Conservation (phyloP, 2,888 invertebrate species). For the Andrena marginata region DNA sequence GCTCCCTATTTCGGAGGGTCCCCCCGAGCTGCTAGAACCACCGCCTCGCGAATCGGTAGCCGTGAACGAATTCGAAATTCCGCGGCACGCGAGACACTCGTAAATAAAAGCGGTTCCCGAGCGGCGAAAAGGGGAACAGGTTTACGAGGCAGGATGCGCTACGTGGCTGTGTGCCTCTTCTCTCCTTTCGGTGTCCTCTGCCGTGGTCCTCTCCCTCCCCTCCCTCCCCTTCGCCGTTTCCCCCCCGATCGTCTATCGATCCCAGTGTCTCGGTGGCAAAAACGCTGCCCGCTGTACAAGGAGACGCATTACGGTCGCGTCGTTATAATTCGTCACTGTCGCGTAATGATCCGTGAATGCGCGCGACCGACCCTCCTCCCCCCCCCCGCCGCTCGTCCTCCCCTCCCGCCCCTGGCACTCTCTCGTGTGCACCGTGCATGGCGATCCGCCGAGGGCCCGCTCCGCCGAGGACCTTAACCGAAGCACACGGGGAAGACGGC, state of each 20-base stretch:
- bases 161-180: constrained; percentile 58
- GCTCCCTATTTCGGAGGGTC: constrained; percentile 18
- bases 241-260: constrained; percentile 73
- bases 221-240: constrained; percentile 11
- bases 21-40: constrained; percentile 44
- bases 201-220: background rate
- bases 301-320: constrained; percentile 77
- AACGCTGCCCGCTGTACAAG: constrained; percentile 69
- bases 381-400: background rate
- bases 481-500: constrained; percentile 17
- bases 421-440: background rate
- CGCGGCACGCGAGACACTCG: constrained; percentile 75
- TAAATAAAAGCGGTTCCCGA: constrained; percentile 75
- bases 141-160: constrained; percentile 77
- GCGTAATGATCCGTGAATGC: constrained; percentile 79
- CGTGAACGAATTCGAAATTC: constrained; percentile 73
- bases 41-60: constrained; percentile 54
- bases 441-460: background rate
- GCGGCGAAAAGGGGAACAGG: constrained; percentile 79
- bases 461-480: constrained; percentile 59
- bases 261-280: constrained; percentile 68
- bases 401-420: background rate
- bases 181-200: constrained; percentile 52
- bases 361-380: constrained; percentile 58
- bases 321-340: constrained; percentile 82